These are phyloP conservation scores for Drosophila parthenogenetica DNA, from an alignment of 2,888 invertebrate species.

Conservation along the genomic window DNA sequence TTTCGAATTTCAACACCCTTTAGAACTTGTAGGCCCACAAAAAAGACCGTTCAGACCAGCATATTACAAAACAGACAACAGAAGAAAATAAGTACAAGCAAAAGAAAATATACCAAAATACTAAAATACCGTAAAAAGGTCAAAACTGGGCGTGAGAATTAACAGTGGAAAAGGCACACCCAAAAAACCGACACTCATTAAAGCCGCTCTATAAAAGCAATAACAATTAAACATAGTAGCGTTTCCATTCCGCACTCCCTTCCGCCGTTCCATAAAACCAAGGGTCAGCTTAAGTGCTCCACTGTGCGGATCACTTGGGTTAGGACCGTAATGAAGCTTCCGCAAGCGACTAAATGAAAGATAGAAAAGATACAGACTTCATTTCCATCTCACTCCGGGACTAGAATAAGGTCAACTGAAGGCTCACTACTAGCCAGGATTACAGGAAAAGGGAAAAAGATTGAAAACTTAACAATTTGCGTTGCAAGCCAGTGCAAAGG, in stretches of 20 bases:
- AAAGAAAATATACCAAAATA: constrained; percentile 24
- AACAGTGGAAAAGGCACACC: constrained; percentile 30
- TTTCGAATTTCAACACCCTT: constrained; percentile 35
- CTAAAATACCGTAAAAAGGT: constrained; percentile 68
- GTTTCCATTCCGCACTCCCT: too few relatives aligned
- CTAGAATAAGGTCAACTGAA: constrained; percentile 57
- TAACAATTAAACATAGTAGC: constrained; percentile 14
- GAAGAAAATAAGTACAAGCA: constrained; percentile 1
- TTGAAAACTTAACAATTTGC: constrained; percentile 59
- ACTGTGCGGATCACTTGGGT: constrained; percentile 25
- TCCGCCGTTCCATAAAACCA: constrained; percentile 6
- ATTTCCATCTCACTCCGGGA: constrained; percentile 21
- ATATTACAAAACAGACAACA: constrained; percentile 55
- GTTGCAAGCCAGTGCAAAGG: constrained; percentile 32
- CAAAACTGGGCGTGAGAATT: constrained; percentile 71
- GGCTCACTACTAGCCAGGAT: constrained; percentile 32
- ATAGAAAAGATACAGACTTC: constrained; percentile 22
- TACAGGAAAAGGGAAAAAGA: constrained; percentile 26
- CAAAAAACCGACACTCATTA: constrained; percentile 45
- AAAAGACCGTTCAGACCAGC: constrained; percentile 6
- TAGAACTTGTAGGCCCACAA: constrained; percentile 30
- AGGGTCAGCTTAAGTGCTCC: constrained; percentile 22
- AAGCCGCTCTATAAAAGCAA: constrained; percentile 59
- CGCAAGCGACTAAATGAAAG: constrained; percentile 36
- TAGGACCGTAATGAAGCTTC: constrained; percentile 33